Percentiles rank a stretch among this genome's conserved stretches.
Evolutionary conservation across 2,888 invertebrate species (phyloP).

Genomic region (Drosophila incognita): DNA sequence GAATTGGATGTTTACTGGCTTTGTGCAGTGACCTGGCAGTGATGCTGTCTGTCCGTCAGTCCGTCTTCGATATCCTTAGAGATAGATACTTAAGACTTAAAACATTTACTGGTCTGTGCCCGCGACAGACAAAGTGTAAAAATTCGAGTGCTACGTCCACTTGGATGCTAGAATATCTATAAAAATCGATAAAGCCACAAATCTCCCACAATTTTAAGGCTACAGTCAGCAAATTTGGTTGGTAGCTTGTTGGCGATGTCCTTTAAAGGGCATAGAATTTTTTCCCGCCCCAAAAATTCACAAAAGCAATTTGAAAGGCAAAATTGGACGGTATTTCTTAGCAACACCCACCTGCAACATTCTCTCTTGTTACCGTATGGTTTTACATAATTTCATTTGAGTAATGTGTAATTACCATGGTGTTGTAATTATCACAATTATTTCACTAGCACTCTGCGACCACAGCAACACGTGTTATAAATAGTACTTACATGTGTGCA

Average conservation of each 20-base stretch:
- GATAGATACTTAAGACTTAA: background rate
- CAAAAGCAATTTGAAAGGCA: background rate
- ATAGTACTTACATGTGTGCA: background rate
- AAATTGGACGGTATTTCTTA: background rate
- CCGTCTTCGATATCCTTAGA: background rate
- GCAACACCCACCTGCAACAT: background rate
- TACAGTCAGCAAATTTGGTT: background rate
- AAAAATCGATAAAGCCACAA: background rate
- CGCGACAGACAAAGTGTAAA: background rate
- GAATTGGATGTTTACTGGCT: background rate
- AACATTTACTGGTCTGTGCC: background rate
- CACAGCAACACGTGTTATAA: background rate
- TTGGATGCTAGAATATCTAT: background rate
- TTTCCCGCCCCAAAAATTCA: background rate
- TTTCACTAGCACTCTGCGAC: slow-evolving; percentile 1
- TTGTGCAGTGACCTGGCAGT: background rate
- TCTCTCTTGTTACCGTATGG: background rate
- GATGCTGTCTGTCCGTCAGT: background rate
- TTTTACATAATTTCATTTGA: background rate
- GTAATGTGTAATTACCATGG: background rate
- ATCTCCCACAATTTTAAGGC: background rate
- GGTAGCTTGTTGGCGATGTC: too few species aligned
- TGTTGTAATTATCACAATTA: background rate
- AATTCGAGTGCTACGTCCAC: background rate
- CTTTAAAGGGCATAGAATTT: too few species aligned